Base-by-base conservation (phyloP, 2,113 vertebrate species). In the Tragelaphus imberbis region DNA sequence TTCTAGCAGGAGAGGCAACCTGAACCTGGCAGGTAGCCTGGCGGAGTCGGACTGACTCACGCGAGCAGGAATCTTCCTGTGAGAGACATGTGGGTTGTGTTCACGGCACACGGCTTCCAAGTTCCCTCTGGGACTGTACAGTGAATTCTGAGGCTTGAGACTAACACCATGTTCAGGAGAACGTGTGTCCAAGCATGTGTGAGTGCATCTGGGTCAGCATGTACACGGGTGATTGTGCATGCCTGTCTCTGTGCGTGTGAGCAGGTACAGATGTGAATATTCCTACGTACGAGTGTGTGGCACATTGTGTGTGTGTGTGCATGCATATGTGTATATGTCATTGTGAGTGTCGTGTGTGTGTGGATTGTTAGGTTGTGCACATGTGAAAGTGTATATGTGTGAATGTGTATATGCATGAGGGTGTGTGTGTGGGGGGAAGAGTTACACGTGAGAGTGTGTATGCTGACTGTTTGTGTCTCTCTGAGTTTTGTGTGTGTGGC, bases 31-130 rank as follows among this genome's bases (percentile, higher is more conserved):
- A 87, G 58, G 40, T 65, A 16, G 82, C 23, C 85, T 12, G 30
- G 51, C 0, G 4, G 0, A 11, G 9, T 27, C 6, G 1, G 25
- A 30, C 53, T 7, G 0, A 68, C 25, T 80, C 49, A 14, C 12
- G 2, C 21, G 19, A 21, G 59, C 82, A 63, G 3, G 25, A 16
- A 13, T 5, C 23, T 90, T 47, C 87, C 40, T 88, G 30, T 2
- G 25, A 59, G 80, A 28, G 36, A 21, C 0, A 25, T 0, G 2
- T 3, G 59, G 10, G 59, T 33, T 3, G 0, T 13, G n/a, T 14
- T 55, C 27, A 25, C 1, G 30, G 33, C 11, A 10, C 16, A 30
- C 0, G 3, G 16, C 56, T 28, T 84, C 1, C 16, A 30, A 25
- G 1, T 3, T 40, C 59, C 13, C 4, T 3, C 3, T 27, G 33